Evolutionary conservation across 2,797 vertebrate species (phyloP).

Genomic region (Petrocephalus sullivani): DNA sequence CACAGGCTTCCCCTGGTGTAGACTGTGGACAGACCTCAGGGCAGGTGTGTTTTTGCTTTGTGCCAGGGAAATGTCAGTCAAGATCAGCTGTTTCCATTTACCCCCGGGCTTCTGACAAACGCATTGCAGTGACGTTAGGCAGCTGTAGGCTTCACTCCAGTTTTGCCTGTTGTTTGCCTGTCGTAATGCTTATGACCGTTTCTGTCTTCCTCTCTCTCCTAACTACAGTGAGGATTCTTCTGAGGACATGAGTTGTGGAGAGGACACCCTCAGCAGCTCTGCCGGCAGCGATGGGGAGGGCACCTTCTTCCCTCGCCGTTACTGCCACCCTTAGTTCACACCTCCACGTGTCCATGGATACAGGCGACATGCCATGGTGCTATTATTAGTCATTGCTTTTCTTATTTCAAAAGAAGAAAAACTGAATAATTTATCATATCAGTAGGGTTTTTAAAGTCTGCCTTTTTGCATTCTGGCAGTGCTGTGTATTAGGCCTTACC

Average conservation of each 20-base stretch:
- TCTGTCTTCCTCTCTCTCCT: slow-evolving; percentile 17
- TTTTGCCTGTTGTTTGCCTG: not conserved
- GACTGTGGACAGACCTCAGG: not conserved
- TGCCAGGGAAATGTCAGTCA: not conserved
- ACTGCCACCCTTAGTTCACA: slow-evolving; percentile 35
- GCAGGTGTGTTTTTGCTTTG: not conserved
- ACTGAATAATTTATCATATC: slow-evolving; percentile 6
- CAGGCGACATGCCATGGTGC: slow-evolving; percentile 41
- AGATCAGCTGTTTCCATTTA: not conserved
- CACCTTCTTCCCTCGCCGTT: slow-evolving; percentile 62
- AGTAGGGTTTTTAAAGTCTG: slow-evolving; percentile 21
- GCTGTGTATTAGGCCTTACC: slow-evolving; percentile 10
- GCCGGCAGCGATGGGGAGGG: slow-evolving; percentile 58
- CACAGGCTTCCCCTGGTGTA: not conserved
- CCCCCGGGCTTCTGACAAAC: not conserved
- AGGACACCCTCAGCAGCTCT: slow-evolving; percentile 78
- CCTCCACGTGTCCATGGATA: not conserved
- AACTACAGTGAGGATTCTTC: slow-evolving; percentile 66
- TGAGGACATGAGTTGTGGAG: slow-evolving; percentile 73
- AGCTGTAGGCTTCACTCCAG: not conserved
- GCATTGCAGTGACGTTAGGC: not conserved
- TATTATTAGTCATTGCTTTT: slow-evolving; percentile 53
- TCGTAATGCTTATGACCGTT: not conserved
- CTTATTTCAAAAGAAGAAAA: not conserved
- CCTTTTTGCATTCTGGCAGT: slow-evolving; percentile 29